Evolutionary conservation across 92 coral and sea anemone species (phyloP).

Genomic region (Virgularia gustaviana): DNA sequence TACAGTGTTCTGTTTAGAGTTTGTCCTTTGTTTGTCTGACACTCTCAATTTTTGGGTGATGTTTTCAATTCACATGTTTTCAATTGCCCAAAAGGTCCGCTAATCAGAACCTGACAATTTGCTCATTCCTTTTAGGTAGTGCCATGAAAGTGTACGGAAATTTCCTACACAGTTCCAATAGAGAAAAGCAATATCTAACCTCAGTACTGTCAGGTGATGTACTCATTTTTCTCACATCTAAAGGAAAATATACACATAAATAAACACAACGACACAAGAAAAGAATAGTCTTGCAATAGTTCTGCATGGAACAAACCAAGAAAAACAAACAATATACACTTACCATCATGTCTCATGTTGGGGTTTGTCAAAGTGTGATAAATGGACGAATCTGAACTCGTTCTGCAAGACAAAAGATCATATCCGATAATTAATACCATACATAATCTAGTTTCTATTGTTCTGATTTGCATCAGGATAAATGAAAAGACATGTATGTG

Average conservation of each 20-base stretch:
- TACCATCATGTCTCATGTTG: conserved; percentile 11
- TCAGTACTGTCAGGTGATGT: conserved; percentile 39
- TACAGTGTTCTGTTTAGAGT: too few relatives aligned
- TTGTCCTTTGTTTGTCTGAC: too few relatives aligned
- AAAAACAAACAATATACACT: neutral
- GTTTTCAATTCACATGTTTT: too few relatives aligned
- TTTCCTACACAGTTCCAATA: neutral
- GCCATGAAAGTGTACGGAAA: too few relatives aligned
- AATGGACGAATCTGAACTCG: conserved; percentile 30
- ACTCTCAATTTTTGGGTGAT: too few relatives aligned
- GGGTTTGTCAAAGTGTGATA: conserved; percentile 37
- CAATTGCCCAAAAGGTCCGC: too few relatives aligned
- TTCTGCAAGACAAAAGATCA: conserved; percentile 5
- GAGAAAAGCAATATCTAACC: neutral
- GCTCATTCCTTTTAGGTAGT: too few relatives aligned
- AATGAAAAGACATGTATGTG: too few relatives aligned
- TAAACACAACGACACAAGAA: neutral
- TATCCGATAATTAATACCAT: neutral
- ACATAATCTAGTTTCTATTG: neutral
- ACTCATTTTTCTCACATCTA: conserved; percentile 34
- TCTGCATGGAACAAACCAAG: too few relatives aligned
- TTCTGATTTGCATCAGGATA: too few relatives aligned
- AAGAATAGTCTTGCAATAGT: neutral
- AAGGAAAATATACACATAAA: neutral
- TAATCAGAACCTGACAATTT: too few relatives aligned